Evolutionary conservation across 2,113 vertebrate species (phyloP), one percentile per base, ranked within the genome.

Genomic region (Excalfactoria chinensis): DNA sequence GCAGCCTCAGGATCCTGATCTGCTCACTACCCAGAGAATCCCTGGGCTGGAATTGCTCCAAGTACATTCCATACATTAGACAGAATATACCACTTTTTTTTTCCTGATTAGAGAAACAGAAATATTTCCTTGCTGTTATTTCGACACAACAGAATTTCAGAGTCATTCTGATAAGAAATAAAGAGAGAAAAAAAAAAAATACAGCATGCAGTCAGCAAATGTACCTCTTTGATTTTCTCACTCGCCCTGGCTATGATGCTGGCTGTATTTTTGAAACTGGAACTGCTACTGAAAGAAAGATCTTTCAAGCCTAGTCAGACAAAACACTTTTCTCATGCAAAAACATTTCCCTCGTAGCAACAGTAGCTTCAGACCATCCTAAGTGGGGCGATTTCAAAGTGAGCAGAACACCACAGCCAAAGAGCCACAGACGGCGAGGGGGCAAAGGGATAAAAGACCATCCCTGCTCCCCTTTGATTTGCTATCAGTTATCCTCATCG

Each of bases 311-410:
- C 68, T 71, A 93, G 80, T 88, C 53, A 94, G 72, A 95, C 77
- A 56, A 95, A 92, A 93, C 21, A 80, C 11, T 22, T 78, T 72
- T 69, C 66, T 59, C 87, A 85, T 30, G 58, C 72, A 92, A 92
- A 91, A 89, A 69, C 28, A 51, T 66, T 81, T 41, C 55, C 64
- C 35, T 43, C 46, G n/a, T 3, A 93, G 75, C 70, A 90, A 78
- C 67, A 86, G 17, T 80, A 91, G 91, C 85, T 91, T 88, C 87
- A 96, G 79, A 88, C 62, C 89, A 93, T 55, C 62, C 20, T 82
- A 94, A 88, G 28, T 40, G 69, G 32, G 78, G 66, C 56, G 81
- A 83, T 96, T 92, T 92, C 95, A 94, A 92, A 95, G 92, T 2
- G 48, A 49, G 44, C 32, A 84, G 64, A 91, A 76, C 25, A 64